phyloP scores from a whole-genome alignment of 2,113 vertebrate species.

The Tragelaphus buxtoni region DNA sequence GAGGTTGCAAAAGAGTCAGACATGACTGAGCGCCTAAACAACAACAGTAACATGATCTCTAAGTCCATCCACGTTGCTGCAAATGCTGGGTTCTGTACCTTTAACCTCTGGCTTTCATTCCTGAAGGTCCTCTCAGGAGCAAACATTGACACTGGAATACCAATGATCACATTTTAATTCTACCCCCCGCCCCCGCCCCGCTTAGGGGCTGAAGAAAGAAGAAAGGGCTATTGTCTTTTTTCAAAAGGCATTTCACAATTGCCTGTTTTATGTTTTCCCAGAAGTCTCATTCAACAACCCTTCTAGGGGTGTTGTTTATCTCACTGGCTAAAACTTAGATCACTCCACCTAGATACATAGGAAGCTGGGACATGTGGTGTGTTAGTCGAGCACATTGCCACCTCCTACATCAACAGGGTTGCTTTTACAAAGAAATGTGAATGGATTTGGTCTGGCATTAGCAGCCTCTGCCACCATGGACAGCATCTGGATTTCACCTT shows the following conservation, averaged over 20 bases:
- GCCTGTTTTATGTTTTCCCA: background rate
- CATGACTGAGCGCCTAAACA: background rate
- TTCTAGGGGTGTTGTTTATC: no score
- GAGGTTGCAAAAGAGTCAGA: background rate
- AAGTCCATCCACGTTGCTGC: background rate
- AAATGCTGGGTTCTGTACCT: background rate
- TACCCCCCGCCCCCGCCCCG: background rate
- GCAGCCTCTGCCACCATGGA: background rate
- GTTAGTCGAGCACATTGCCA: background rate
- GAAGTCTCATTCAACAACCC: background rate
- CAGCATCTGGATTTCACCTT: background rate
- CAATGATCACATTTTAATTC: background rate
- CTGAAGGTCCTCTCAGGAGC: background rate
- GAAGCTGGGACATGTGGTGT: background rate
- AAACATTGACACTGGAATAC: background rate
- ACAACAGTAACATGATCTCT: background rate
- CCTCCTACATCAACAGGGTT: background rate
- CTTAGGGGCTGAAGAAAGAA: background rate
- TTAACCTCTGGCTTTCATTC: background rate
- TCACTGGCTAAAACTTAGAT: background rate
- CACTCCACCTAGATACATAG: background rate
- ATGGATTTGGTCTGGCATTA: no score
- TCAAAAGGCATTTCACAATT: background rate
- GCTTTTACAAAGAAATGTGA: background rate
- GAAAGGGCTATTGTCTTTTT: background rate